A percentile compares a stretch with the other conserved stretches of the same genome.
phyloP scores from a whole-genome alignment of 2,888 invertebrate species.

The Cheilosia scutellata region DNA sequence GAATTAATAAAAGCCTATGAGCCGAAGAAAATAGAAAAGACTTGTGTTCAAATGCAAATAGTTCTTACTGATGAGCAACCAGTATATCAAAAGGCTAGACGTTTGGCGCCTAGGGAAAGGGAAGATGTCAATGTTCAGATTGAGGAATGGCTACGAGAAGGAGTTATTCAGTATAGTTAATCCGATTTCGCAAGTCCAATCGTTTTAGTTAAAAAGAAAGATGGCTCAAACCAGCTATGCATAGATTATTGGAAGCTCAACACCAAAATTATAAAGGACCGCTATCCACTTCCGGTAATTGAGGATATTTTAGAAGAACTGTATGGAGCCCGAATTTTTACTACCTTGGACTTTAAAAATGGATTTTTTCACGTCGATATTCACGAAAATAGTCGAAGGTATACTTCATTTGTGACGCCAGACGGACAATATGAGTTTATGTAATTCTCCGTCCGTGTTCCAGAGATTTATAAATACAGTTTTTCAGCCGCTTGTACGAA shows the following conservation, averaged over 20 bases:
- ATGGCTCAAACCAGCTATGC: constrained; percentile 38
- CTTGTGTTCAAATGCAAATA: constrained; percentile 35
- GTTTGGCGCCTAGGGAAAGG: constrained; percentile 54
- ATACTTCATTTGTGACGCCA: constrained; percentile 51
- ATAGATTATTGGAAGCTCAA: constrained; percentile 75
- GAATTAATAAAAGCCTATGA: constrained; percentile 11
- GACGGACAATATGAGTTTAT: constrained; percentile 44
- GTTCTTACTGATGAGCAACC: constrained; percentile 7
- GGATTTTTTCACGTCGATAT: constrained; percentile 59
- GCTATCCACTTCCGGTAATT: constrained; percentile 45
- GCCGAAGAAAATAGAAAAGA: constrained; percentile 31
- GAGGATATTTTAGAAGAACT: constrained; percentile 53
- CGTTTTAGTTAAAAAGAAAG: constrained; percentile 77
- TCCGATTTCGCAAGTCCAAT: constrained; percentile 79
- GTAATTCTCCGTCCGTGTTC: constrained; percentile 32
- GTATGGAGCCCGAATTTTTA: constrained; percentile 38
- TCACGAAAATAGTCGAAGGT: constrained; percentile 36
- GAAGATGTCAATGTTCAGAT: constrained; percentile 77
- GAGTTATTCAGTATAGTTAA: constrained; percentile 78
- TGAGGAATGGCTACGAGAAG: constrained; percentile 78
- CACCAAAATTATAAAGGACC: constrained; percentile 26
- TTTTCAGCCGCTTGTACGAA: constrained; percentile 77
- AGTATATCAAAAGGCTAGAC: constrained; percentile 34
- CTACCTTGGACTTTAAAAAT: constrained; percentile 44
- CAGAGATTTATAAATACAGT: constrained; percentile 16